Base-by-base conservation (phyloP, 2,797 vertebrate genomes). In the Peromyscus melanophrys region DNA sequence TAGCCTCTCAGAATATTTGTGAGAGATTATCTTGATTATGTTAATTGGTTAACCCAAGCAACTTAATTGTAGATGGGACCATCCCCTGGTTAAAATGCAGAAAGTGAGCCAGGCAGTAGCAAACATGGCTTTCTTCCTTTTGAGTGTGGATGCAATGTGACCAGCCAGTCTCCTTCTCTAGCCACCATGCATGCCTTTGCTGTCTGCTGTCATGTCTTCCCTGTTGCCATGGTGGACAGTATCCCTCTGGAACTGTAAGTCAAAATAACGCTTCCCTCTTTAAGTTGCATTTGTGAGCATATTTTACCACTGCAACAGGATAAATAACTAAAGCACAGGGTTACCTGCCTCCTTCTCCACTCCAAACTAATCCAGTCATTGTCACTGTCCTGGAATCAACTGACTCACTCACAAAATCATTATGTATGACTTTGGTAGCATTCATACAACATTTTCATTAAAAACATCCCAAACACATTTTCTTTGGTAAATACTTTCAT, bases 401-500 rank as follows among this genome's bases (percentile, higher is more conserved):
- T 40, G 31, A 43, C n/a, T 87, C 16, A 21, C 57, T 94, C 88
- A 89, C 40, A 65, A 52, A 84, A 80, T 7, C 40, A 40, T 85
- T n/a, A 40, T 29, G 59, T 34, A 46, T 34, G 37, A 71, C 6
- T 75, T 97, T 87, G 75, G 21, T 31, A 63, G 25, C 57, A 67
- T 75, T 57, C 75, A 37, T 23, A 9, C 63, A 80, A 40, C 46
- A 73, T 80, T 75, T 92, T 57, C 21, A 34, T 31, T 19, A 29
- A n/a, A 59, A 65, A 94, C 11, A 55, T 88, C 43, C 10, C 40
- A 67, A 92, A 82, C 14, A 46, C 17, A 69, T 78, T 87, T 92
- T 90, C 29, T 80, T 25, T 76, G 43, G 88, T 43, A 67, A 90
- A 43, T 83, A 11, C 23, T 78, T 94, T 84, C 63, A 76, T 96